Percentiles rank a stretch among this genome's conserved stretches.
Conservation (phyloP, 1,140 invertebrate genomes). For the Stegodyphus dumicola region DNA sequence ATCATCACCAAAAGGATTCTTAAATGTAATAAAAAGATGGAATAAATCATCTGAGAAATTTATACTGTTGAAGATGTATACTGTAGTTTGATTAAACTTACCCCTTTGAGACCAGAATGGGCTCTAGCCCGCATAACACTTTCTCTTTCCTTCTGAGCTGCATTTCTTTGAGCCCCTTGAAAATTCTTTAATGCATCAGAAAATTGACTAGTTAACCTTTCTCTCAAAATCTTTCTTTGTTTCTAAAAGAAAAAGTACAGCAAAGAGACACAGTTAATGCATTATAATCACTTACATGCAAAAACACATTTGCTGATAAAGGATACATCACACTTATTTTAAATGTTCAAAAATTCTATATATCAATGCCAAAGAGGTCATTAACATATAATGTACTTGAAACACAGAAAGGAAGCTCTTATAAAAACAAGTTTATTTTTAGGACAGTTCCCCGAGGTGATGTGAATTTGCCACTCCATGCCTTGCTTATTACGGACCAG, state of each 20-base stretch:
- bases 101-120: slow-evolving; percentile 66
- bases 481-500: too few relatives aligned
- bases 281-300: too few relatives aligned
- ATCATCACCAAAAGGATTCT: slow-evolving; percentile 57
- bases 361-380: too few relatives aligned
- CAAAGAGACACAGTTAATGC: too few relatives aligned
- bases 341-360: too few relatives aligned
- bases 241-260: slow-evolving; percentile 72
- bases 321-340: too few relatives aligned
- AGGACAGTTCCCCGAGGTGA: too few relatives aligned
- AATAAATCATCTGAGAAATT: neutral
- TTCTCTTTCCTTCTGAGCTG: slow-evolving; percentile 86
- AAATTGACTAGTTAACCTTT: slow-evolving; percentile 94
- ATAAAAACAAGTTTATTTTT: too few relatives aligned
- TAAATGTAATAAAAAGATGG: neutral
- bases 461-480: too few relatives aligned
- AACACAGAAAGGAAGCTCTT: too few relatives aligned
- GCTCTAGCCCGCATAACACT: slow-evolving; percentile 74
- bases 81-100: neutral
- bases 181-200: slow-evolving; percentile 91
- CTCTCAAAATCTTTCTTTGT: slow-evolving; percentile 89
- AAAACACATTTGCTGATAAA: too few relatives aligned
- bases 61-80: neutral
- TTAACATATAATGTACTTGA: too few relatives aligned
- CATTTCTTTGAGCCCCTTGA: slow-evolving; percentile 79